Conservation (phyloP, 2,113 vertebrate genomes). For the Prolemur simus region DNA sequence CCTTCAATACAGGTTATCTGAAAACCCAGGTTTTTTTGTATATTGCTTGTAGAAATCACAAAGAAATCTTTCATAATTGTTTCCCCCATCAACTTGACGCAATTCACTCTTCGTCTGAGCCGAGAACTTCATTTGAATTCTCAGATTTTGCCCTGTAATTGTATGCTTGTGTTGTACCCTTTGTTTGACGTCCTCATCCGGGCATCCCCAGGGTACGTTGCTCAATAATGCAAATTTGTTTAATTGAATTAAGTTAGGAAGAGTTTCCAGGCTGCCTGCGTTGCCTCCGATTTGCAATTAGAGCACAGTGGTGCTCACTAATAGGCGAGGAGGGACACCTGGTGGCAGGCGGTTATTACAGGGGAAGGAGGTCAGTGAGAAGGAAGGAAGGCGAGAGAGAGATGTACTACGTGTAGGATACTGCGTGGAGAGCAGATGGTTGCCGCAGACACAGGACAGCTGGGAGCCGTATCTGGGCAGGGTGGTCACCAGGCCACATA, state of each 20-base stretch:
- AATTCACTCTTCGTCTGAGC: not conserved
- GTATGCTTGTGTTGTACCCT: not conserved
- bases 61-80: not conserved
- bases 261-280: not conserved
- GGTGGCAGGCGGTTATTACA: conserved; percentile 14
- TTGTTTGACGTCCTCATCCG: not conserved
- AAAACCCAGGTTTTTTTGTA: not conserved
- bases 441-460: not conserved
- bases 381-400: not conserved
- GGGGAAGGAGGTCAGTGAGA: not conserved
- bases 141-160: not conserved
- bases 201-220: not conserved
- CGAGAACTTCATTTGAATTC: not conserved
- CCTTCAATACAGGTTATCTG: not conserved
- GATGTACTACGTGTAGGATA: not conserved
- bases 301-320: not conserved
- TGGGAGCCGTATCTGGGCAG: not conserved
- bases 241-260: not conserved
- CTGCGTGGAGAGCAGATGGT: not conserved
- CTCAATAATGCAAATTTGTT: not conserved
- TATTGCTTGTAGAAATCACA: not conserved
- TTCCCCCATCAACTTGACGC: not conserved
- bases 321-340: conserved; percentile 58
- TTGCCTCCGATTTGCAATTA: not conserved
- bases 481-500: not conserved